phyloP scores from a whole-genome alignment of 2,113 vertebrate species.

The Melanocharis versteri region DNA sequence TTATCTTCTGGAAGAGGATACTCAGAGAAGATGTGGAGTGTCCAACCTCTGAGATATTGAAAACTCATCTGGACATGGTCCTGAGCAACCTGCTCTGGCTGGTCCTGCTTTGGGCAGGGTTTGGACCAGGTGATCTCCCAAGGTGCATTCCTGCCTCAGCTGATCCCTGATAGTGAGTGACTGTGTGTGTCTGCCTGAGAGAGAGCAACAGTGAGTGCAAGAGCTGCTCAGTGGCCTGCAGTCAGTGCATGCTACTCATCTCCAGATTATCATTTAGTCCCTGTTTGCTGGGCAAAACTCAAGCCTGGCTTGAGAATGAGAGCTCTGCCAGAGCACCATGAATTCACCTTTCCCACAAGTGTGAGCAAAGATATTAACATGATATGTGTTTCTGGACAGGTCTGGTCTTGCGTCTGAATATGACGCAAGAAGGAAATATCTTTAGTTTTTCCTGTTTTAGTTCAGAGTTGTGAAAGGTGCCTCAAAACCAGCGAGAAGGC shows the following conservation, averaged over 20 bases:
- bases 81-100: neutral
- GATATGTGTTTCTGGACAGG: neutral
- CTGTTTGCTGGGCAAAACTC: neutral
- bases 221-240: neutral
- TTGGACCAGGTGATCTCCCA: no score
- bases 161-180: fast-evolving
- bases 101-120: neutral
- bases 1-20: neutral
- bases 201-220: neutral
- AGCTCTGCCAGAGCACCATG: neutral
- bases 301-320: neutral
- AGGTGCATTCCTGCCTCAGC: neutral
- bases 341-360: neutral
- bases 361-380: neutral
- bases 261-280: neutral
- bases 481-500: neutral
- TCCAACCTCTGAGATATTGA: neutral
- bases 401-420: neutral
- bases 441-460: neutral
- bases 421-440: neutral
- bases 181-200: neutral
- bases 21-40: neutral
- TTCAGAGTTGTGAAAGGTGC: neutral
- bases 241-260: neutral
- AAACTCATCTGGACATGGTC: neutral